phyloP scores from a whole-genome alignment of 1,140 invertebrate species.

The Drosophila repleta region DNA sequence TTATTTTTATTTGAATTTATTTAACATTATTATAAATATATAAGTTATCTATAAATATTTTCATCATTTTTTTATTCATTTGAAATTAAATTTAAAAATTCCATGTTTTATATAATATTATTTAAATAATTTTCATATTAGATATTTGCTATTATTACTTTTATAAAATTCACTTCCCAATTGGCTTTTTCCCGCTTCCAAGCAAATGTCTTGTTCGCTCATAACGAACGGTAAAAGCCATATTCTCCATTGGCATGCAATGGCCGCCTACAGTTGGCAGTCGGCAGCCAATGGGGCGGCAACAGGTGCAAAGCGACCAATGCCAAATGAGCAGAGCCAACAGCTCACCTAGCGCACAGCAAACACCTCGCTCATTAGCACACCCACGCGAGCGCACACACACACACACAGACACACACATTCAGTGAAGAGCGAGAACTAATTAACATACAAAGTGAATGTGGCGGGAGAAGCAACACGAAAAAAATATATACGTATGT shows the following conservation, averaged over 20 bases:
- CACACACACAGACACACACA: conserved; percentile 17
- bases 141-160: too few relatives aligned
- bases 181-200: background rate
- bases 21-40: too few relatives aligned
- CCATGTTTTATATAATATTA: too few relatives aligned
- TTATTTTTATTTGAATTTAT: too few relatives aligned
- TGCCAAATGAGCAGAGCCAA: conserved; percentile 48
- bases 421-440: conserved; percentile 55
- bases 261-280: conserved; percentile 28
- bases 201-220: background rate
- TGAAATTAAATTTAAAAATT: too few relatives aligned
- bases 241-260: conserved; percentile 11
- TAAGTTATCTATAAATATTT: too few relatives aligned
- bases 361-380: conserved; percentile 70
- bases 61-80: too few relatives aligned
- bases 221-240: background rate
- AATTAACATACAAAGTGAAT: conserved; percentile 77
- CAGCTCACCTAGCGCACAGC: conserved; percentile 52
- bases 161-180: too few relatives aligned
- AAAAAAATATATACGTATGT: conserved; percentile 29
- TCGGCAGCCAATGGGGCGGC: conserved; percentile 60
- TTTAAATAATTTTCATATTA: too few relatives aligned
- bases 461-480: conserved; percentile 38
- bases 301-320: conserved; percentile 68
- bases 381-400: conserved; percentile 58